Evolutionary conservation across 2,113 vertebrate species (phyloP), one percentile per base, ranked within the genome.

Genomic region (Ranitomeya imitator): DNA sequence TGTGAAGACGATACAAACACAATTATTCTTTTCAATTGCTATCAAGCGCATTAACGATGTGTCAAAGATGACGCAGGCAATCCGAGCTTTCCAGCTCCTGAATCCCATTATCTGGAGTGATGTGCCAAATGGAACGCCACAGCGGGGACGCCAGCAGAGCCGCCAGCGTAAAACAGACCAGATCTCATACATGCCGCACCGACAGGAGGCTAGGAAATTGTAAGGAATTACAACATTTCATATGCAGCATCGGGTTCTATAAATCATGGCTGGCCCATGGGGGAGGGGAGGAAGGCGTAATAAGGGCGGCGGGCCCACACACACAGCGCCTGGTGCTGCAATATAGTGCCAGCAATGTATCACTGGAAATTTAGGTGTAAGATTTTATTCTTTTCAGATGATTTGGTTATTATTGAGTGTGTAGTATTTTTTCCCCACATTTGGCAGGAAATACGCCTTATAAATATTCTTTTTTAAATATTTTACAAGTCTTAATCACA

Each of bases 1-100:
- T 99, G 93, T 0, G 90, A 89, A 26, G 61, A 81, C 5, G 63
- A 51, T 23, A 83, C 81, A 83, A 83, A 67, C 26, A 54, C 21
- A 83, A 83, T 85, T 31, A 31, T 85, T 73, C 63, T 73, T 31
- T 85, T 74, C 84, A 77, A 37, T 85, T 11, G n/a, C 23, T 13
- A 55, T 76, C 69, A 45, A 61, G 19, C 31, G 77, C 26, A 77
- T 51, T 74, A 73, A 74, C 15, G 52, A 83, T 11, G 37, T 65
- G 51, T 65, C 65, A 23, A 6, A 51, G 80, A 52, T 23, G 13
- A 23, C 12, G 60, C 79, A 2, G 23, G 37, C 61, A 69, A 23
- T 54, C 61, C n/a, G 31, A 4, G 37, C 10, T 52, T 67, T 51
- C 37, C 37, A 21, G n/a, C 31, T 63, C 19, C 51, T 61, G 8